phyloP scores from a whole-genome alignment of 2,113 vertebrate genomes.

The Tetrao urogallus region DNA sequence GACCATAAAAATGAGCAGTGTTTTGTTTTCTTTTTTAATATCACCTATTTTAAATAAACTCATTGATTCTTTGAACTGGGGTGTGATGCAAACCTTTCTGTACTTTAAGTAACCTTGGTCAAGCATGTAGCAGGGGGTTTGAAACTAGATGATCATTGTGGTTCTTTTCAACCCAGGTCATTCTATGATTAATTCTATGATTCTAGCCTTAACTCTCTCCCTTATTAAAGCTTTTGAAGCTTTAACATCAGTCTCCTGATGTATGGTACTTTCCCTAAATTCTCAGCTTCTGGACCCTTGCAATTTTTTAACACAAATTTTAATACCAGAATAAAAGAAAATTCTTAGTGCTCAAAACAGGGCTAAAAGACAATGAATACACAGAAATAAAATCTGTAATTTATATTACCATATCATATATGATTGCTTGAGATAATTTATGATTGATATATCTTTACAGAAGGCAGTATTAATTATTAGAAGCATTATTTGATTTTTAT shows the following conservation, averaged over 20 bases:
- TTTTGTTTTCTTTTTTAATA: not conserved
- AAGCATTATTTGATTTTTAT: not conserved
- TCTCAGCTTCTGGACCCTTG: not conserved
- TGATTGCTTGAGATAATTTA: not conserved
- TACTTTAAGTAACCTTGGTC: not conserved
- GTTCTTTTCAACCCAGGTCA: too few species aligned
- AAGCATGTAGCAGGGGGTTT: too few species aligned
- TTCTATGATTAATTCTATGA: too few species aligned
- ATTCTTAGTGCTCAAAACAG: not conserved
- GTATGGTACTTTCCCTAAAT: not conserved
- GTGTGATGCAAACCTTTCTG: not conserved
- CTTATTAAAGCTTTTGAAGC: not conserved
- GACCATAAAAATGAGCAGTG: not conserved
- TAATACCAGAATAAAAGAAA: constrained; percentile 4
- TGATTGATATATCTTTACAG: not conserved
- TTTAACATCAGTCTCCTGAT: not conserved
- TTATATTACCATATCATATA: not conserved
- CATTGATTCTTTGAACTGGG: not conserved
- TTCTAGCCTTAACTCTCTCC: too few species aligned
- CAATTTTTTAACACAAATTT: not conserved
- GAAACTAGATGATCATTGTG: too few species aligned
- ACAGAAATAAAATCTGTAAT: not conserved
- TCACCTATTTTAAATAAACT: not conserved
- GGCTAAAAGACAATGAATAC: not conserved
- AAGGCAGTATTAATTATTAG: not conserved